phyloP scores from a whole-genome alignment of 37 sponge, comb jelly and placozoan species.

The Haliclona indistincta region DNA sequence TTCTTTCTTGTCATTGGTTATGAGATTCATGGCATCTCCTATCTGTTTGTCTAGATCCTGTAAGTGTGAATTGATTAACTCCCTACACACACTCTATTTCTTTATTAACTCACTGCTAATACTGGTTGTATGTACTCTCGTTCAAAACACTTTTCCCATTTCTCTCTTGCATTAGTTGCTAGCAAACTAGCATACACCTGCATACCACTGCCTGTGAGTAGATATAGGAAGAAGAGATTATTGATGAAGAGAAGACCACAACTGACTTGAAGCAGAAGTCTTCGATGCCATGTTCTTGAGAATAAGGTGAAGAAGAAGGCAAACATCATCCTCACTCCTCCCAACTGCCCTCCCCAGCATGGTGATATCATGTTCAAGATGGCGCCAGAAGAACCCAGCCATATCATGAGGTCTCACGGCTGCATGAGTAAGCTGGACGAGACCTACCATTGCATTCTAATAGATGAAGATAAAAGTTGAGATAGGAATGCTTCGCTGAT shows the following conservation, averaged over 20 bases:
- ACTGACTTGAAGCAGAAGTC: slow-evolving; percentile 20
- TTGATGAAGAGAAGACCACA: background rate
- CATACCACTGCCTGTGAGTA: too few relatives aligned
- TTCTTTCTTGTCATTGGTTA: slow-evolving; percentile 56
- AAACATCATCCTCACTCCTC: slow-evolving; percentile 41
- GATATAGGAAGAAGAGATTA: background rate
- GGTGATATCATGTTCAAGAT: slow-evolving; percentile 41
- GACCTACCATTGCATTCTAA: background rate
- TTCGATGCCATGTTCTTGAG: slow-evolving; percentile 30
- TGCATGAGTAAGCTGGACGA: slow-evolving; percentile 19
- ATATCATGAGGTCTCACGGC: slow-evolving; percentile 18
- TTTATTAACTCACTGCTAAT: slow-evolving; percentile 3
- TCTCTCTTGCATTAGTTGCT: slow-evolving; percentile 11
- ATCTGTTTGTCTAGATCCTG: slow-evolving; percentile 21
- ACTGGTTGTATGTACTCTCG: slow-evolving; percentile 46
- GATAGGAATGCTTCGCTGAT: too few relatives aligned
- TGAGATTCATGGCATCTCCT: slow-evolving; percentile 22
- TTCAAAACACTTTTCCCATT: slow-evolving; percentile 56
- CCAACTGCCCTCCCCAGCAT: slow-evolving; percentile 29
- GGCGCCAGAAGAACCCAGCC: slow-evolving; percentile 57
- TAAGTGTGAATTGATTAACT: background rate
- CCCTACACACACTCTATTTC: background rate
- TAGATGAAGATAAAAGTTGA: too few relatives aligned
- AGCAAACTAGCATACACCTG: background rate
- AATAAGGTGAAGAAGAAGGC: slow-evolving; percentile 40